These are phyloP conservation scores for Oryzias melastigma DNA, from an alignment of 2,113 vertebrate species.

Conservation along the genomic window DNA sequence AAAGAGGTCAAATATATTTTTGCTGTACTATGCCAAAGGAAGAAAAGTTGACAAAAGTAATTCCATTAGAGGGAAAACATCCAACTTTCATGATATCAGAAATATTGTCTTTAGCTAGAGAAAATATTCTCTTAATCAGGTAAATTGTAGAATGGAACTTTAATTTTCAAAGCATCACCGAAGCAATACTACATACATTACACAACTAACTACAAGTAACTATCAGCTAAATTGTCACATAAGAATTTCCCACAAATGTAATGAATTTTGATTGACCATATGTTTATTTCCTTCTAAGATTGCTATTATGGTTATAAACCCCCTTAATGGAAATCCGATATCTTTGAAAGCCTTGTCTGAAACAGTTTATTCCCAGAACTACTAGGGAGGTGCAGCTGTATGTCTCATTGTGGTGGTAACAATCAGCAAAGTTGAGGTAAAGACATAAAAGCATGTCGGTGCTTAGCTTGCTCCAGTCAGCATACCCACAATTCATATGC, in stretches of 20 bases:
- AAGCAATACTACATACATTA: constrained; percentile 16
- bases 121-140: constrained; percentile 28
- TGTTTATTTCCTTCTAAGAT: no score
- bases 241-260: constrained; percentile 1
- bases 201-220: constrained; percentile 21
- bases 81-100: no score
- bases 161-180: constrained; percentile 8
- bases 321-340: no score
- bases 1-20: no score
- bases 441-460: constrained; percentile 20
- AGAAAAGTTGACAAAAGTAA: no score
- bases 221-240: constrained; percentile 24
- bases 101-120: constrained; percentile 9
- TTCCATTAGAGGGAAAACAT: no score
- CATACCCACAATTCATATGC: constrained; percentile 37
- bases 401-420: constrained; percentile 19
- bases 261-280: background rate
- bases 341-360: no score
- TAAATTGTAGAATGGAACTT: constrained; percentile 13
- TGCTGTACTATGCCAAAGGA: no score
- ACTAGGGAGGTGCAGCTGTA: background rate
- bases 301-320: no score
- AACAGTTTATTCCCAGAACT: background rate
- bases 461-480: constrained; percentile 67
- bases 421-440: constrained; percentile 5